Evolutionary conservation across 2,888 invertebrate species (phyloP).

Genomic region (Sycophila texana): DNA sequence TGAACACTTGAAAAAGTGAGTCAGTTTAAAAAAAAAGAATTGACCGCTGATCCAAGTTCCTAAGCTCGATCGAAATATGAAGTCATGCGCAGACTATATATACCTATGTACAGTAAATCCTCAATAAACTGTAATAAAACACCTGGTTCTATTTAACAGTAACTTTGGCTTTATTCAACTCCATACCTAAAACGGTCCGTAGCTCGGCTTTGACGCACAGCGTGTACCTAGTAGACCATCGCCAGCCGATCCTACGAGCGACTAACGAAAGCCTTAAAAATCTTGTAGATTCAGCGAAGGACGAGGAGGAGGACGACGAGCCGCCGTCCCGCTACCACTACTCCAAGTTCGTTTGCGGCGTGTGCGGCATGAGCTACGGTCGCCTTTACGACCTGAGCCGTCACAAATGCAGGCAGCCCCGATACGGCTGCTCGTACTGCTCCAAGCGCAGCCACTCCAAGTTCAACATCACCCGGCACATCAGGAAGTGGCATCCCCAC

Average conservation of each 20-base stretch:
- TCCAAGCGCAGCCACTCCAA: constrained; percentile 66
- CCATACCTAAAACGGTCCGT: no score
- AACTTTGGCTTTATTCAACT: no score
- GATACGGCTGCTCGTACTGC: constrained; percentile 69
- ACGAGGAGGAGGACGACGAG: not conserved
- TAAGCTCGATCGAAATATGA: no score
- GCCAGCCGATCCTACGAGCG: not conserved
- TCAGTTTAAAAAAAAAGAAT: no score
- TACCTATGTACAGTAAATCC: no score
- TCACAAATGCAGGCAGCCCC: constrained; percentile 63
- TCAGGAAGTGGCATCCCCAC: constrained; percentile 71
- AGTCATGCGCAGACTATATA: no score
- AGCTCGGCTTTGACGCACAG: no score
- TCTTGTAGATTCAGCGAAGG: constrained; percentile 19
- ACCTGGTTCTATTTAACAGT: no score
- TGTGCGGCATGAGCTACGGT: constrained; percentile 70
- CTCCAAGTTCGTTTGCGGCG: constrained; percentile 15
- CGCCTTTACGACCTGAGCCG: constrained; percentile 71
- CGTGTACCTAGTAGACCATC: not conserved
- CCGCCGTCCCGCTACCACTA: not conserved
- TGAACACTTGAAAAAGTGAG: no score
- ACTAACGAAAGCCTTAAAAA: constrained; percentile 18
- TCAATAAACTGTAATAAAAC: no score
- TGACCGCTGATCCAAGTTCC: no score
- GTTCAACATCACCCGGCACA: constrained; percentile 72